Evolutionary conservation across 2,797 vertebrate genomes (phyloP), one percentile per base, ranked within the genome.

Genomic region (Smutsia gigantea): DNA sequence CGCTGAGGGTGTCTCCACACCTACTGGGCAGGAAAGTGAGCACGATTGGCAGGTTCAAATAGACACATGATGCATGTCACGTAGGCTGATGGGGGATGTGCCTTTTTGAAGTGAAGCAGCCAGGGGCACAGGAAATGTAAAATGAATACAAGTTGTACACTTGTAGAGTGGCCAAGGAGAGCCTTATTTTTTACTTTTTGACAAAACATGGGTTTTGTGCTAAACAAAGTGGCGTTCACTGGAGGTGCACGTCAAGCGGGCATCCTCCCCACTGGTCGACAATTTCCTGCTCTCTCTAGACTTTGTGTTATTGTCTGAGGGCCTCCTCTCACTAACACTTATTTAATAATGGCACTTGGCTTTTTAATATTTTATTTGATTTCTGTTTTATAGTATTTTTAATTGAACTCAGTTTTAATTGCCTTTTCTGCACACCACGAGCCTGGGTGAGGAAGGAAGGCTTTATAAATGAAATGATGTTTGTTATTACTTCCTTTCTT

Each of bases 311-410:
- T 14, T 75, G 53, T 81, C 93, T 78, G 27, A 96, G 87, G 91
- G 64, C 71, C 53, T 92, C 86, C 71, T 90, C 71, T 63, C 49
- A 61, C 55, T 64, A 74, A 79, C 79, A 81, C 69, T 87, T 96
- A 78, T 39, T 97, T 87, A 96, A 95, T 95, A 85, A 92, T 92
- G 94, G 75, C 87, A 87, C 81, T 90, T 59, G 90, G 81, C 68
- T 61, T 93, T 93, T 95, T 81, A 94, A 95, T 93, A 95, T 97
- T 97, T 90, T 77, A 95, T 96, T 96, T 92, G 89, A 78, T 92
- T 96, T 96, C 91, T 97, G 79, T 84, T 95, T 97, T 92, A 87
- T 3, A 57, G 61, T 59, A 21, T 93, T 92, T 95, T 96, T 96
- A 97, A 94, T 90, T 71, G 90, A 97, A 79, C 79, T 77, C 21